Conservation (phyloP, 92 coral and sea anemone genomes). For the Zoanthus sociatus region DNA sequence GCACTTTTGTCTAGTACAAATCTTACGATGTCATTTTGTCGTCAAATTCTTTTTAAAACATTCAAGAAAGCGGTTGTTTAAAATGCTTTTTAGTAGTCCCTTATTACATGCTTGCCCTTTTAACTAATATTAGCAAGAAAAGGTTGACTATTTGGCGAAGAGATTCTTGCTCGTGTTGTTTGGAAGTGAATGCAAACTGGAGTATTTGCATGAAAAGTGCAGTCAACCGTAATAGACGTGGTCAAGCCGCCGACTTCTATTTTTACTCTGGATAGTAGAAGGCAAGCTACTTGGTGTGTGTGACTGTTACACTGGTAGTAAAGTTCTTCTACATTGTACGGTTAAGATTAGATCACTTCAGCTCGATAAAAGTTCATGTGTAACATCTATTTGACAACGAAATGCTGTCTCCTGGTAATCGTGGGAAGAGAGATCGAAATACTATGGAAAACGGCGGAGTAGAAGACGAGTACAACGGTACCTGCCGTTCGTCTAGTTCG, state of each 20-base stretch:
- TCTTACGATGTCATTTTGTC: neutral
- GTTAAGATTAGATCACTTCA: neutral
- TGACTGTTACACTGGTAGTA: conserved; percentile 12
- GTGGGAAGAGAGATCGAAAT: conserved; percentile 71
- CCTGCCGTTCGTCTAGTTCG: conserved; percentile 69
- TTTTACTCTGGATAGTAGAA: conserved; percentile 43
- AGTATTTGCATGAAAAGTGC: conserved; percentile 92
- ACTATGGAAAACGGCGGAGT: conserved; percentile 68
- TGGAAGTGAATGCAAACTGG: conserved; percentile 72
- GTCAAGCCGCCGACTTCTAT: conserved; percentile 38
- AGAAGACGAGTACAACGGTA: conserved; percentile 42
- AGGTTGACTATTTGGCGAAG: neutral
- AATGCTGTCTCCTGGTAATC: conserved; percentile 31
- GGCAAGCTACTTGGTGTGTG: conserved; percentile 28
- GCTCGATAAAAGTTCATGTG: conserved; percentile 12
- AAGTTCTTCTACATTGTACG: neutral
- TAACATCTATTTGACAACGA: conserved; percentile 11
- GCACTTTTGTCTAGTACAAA: conserved; percentile 20
- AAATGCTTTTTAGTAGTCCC: neutral
- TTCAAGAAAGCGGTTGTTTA: neutral
- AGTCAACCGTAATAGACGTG: conserved; percentile 80
- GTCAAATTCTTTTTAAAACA: neutral
- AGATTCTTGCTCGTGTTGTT: conserved; percentile 14
- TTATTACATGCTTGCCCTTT: neutral
- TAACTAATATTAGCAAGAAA: neutral